Evolutionary conservation across 1,140 invertebrate species (phyloP).

Genomic region (Rhyacophila brunnea): DNA sequence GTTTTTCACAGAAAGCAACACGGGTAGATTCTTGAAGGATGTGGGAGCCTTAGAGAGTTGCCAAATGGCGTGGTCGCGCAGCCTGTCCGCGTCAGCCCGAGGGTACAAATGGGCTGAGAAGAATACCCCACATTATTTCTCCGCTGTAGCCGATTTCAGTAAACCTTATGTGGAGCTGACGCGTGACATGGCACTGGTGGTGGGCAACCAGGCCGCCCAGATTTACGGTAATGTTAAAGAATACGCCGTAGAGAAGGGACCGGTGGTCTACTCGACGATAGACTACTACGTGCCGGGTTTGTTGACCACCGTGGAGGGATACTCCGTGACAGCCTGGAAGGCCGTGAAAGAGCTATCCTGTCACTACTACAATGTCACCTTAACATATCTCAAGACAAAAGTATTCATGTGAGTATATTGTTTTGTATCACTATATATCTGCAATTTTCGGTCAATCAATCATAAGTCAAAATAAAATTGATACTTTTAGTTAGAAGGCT

Average conservation of each 20-base stretch:
- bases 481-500: too few species aligned
- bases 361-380: slow-evolving; percentile 49
- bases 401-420: slow-evolving; percentile 71
- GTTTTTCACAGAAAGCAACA: slow-evolving; percentile 54
- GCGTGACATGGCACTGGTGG: slow-evolving; percentile 56
- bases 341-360: slow-evolving; percentile 46
- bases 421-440: too few species aligned
- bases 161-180: slow-evolving; percentile 62
- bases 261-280: slow-evolving; percentile 60
- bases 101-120: slow-evolving; percentile 63
- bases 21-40: slow-evolving; percentile 60
- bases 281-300: slow-evolving; percentile 70
- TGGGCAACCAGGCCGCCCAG: slow-evolving; percentile 52
- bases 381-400: slow-evolving; percentile 65
- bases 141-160: slow-evolving; percentile 52
- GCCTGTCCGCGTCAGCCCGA: slow-evolving; percentile 56
- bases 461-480: too few species aligned
- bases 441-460: too few species aligned
- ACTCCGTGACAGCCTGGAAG: slow-evolving; percentile 44
- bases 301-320: slow-evolving; percentile 57
- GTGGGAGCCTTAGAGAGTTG: slow-evolving; percentile 61
- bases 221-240: slow-evolving; percentile 54
- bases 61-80: slow-evolving; percentile 58
- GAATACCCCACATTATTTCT: slow-evolving; percentile 65
- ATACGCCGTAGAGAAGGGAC: slow-evolving; percentile 60